Evolutionary conservation across 2,113 vertebrate genomes (phyloP).

Genomic region (Paramormyrops kingsleyae): DNA sequence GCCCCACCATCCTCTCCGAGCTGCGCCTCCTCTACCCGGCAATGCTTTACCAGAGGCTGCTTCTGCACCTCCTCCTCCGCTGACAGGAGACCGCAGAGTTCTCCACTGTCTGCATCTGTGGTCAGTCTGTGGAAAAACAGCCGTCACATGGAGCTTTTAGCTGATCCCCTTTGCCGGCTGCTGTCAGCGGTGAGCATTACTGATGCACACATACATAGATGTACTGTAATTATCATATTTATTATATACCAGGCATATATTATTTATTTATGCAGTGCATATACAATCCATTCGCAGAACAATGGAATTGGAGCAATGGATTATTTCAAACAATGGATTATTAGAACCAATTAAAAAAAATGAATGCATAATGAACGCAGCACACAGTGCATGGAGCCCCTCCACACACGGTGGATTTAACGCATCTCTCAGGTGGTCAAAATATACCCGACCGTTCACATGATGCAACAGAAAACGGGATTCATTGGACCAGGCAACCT

Average conservation of each 20-base stretch:
- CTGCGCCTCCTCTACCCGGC: background rate
- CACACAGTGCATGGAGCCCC: background rate
- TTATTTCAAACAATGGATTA: background rate
- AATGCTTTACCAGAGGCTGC: background rate
- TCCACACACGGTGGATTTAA: background rate
- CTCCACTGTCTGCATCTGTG: background rate
- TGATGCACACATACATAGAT: background rate
- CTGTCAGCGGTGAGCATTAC: background rate
- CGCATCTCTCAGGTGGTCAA: background rate
- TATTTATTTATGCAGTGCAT: background rate
- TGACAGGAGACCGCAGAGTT: background rate
- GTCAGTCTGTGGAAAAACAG: background rate
- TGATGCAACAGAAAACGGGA: background rate
- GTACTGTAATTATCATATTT: background rate
- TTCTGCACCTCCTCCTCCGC: background rate
- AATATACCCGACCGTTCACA: background rate
- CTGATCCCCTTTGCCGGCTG: background rate
- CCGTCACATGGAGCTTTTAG: background rate
- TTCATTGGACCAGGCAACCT: background rate
- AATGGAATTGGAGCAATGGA: background rate
- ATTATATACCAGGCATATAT: background rate
- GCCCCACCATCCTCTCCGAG: background rate
- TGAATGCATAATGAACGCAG: background rate
- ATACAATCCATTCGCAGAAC: background rate
- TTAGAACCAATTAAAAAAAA: background rate